phyloP scores from a whole-genome alignment of 2,888 invertebrate species.

The Acrocyrtus sp. region DNA sequence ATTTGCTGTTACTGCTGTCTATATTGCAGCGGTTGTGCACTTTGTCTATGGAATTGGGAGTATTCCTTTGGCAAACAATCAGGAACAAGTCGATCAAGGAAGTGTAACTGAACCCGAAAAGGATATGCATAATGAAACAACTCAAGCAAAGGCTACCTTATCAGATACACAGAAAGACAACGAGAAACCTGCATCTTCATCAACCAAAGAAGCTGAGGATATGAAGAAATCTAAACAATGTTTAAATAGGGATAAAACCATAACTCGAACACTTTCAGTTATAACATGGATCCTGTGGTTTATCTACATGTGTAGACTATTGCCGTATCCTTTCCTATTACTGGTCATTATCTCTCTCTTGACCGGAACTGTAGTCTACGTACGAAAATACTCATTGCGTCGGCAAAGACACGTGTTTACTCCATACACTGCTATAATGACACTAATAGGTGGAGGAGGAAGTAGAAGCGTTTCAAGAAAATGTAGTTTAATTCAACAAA shows the following conservation, averaged over 20 bases:
- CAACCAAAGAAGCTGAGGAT: neutral
- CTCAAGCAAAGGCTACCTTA: neutral
- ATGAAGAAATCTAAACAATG: too few species aligned
- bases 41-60: too few species aligned
- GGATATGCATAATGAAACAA: neutral
- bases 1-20: slow-evolving; percentile 52
- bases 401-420: too few species aligned
- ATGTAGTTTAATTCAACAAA: slow-evolving; percentile 14
- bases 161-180: neutral
- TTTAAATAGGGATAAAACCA: neutral
- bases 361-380: slow-evolving; percentile 50
- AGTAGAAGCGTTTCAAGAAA: slow-evolving; percentile 27
- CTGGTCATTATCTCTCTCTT: slow-evolving; percentile 40
- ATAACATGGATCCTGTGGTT: slow-evolving; percentile 52
- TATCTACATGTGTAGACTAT: slow-evolving; percentile 41
- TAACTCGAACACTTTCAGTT: slow-evolving; percentile 41
- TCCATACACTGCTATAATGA: too few species aligned
- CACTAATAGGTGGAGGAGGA: too few species aligned
- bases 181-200: neutral
- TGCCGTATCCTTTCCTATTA: slow-evolving; percentile 56
- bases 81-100: too few species aligned
- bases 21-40: slow-evolving; percentile 42
- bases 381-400: slow-evolving; percentile 46
- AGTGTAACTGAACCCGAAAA: neutral
- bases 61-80: too few species aligned